These are phyloP conservation scores for Sebastes schlegelii DNA, from an alignment of 2,113 vertebrate species.

Conservation along the genomic window DNA sequence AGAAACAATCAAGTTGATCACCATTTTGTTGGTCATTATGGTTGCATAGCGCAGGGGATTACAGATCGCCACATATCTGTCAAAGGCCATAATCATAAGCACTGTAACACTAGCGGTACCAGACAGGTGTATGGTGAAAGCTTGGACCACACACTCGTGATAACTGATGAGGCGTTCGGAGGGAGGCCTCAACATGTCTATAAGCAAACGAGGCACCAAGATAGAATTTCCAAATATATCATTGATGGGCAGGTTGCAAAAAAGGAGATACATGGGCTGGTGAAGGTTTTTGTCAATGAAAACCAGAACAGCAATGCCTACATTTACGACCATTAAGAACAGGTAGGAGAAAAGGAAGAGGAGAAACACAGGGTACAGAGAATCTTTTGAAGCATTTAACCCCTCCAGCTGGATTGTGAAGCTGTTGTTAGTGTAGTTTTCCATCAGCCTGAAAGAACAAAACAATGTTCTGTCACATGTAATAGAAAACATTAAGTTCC, in stretches of 20 bases:
- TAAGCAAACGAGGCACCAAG: slow-evolving; percentile 59
- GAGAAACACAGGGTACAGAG: too few species aligned
- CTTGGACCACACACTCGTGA: slow-evolving; percentile 58
- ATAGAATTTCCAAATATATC: slow-evolving; percentile 62
- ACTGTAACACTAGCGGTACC: slow-evolving; percentile 59
- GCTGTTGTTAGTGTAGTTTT: too few species aligned
- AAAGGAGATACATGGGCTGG: slow-evolving; percentile 79
- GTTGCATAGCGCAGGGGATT: slow-evolving; percentile 64
- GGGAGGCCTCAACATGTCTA: slow-evolving; percentile 50
- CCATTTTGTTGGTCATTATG: slow-evolving; percentile 71
- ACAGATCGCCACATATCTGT: slow-evolving; percentile 81
- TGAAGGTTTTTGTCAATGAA: too few species aligned
- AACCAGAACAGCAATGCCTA: too few species aligned
- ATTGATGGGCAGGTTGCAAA: slow-evolving; percentile 75
- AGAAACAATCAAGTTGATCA: slow-evolving; percentile 59
- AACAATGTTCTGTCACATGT: too few species aligned
- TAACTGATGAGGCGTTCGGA: neutral
- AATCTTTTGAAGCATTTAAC: too few species aligned
- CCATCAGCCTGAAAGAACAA: too few species aligned
- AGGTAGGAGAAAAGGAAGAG: too few species aligned
- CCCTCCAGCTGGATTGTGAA: too few species aligned
- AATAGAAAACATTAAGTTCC: too few species aligned
- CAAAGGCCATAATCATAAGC: slow-evolving; percentile 80
- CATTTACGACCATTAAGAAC: too few species aligned
- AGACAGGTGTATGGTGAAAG: slow-evolving; percentile 68